Percentiles rank a stretch among this genome's conserved stretches.
Conservation (phyloP, 2,113 vertebrate species). For the Hypomesus transpacificus region DNA sequence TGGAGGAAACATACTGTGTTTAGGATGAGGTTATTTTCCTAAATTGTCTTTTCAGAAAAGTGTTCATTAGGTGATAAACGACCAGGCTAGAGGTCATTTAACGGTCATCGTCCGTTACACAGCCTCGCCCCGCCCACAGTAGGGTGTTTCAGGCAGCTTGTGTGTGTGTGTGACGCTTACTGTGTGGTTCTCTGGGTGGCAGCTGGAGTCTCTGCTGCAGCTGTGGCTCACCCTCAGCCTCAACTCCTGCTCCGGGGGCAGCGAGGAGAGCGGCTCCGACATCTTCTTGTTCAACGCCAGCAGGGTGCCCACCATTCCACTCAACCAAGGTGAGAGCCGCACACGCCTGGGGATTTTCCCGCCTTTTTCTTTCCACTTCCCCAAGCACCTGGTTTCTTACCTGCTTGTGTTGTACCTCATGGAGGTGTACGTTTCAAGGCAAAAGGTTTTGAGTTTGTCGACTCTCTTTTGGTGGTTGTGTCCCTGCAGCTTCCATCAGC, state of each 20-base stretch:
- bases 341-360: not conserved
- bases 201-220: conserved; percentile 95
- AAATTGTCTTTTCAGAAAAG: not conserved
- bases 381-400: conserved; percentile 8
- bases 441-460: too few species aligned
- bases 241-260: conserved; percentile 84
- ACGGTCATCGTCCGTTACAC: too few species aligned
- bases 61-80: not conserved
- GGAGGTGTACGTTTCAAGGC: not conserved
- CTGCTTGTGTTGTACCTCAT: not conserved
- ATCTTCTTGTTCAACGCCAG: conserved; percentile 95
- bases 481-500: conserved; percentile 83
- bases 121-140: too few species aligned
- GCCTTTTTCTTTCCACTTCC: conserved; percentile 49
- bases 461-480: not conserved
- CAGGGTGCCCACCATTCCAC: conserved; percentile 89
- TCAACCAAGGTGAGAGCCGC: conserved; percentile 87
- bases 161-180: not conserved
- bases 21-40: too few species aligned
- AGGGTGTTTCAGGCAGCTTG: not conserved
- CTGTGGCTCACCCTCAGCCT: conserved; percentile 97
- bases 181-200: conserved; percentile 26
- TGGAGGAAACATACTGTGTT: not conserved
- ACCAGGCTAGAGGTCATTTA: too few species aligned
- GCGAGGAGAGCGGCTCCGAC: conserved; percentile 88